Conservation (phyloP, 2,797 vertebrate genomes). For the Peromyscus nudipes region DNA sequence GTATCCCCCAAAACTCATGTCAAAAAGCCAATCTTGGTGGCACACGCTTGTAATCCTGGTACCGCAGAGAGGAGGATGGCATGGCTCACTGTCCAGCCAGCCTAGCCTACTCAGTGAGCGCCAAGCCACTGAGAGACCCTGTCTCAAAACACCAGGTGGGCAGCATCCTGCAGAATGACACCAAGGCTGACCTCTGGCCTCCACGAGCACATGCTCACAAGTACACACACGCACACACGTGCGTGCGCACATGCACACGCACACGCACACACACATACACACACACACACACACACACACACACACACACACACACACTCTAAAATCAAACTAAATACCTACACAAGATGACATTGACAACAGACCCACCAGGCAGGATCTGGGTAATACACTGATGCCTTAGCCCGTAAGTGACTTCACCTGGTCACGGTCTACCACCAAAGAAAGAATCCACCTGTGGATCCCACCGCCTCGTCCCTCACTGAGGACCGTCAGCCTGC, state of each 20-base stretch:
- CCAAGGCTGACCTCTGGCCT: neutral
- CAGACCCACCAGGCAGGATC: neutral
- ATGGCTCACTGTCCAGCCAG: neutral
- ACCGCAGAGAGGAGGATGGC: neutral
- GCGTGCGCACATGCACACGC: no score
- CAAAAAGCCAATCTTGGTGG: neutral
- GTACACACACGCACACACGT: neutral
- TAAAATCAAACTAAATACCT: neutral
- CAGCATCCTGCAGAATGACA: neutral
- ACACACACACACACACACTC: neutral
- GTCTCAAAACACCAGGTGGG: neutral
- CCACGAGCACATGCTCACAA: neutral
- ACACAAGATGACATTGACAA: neutral
- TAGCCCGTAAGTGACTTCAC: neutral
- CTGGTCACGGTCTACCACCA: neutral
- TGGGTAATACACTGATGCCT: neutral
- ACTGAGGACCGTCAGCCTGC: no score
- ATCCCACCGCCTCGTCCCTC: no score
- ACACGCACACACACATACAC: fast-evolving
- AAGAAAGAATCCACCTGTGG: neutral
- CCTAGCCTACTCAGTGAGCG: neutral
- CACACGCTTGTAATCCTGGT: neutral
- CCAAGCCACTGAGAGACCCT: neutral
- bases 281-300: neutral
- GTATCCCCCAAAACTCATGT: neutral